Percentiles rank a stretch among this genome's conserved stretches.
These are phyloP conservation scores for Tanytarsus gracilentus DNA, from an alignment of 2,888 invertebrate genomes.

Conservation along the genomic window DNA sequence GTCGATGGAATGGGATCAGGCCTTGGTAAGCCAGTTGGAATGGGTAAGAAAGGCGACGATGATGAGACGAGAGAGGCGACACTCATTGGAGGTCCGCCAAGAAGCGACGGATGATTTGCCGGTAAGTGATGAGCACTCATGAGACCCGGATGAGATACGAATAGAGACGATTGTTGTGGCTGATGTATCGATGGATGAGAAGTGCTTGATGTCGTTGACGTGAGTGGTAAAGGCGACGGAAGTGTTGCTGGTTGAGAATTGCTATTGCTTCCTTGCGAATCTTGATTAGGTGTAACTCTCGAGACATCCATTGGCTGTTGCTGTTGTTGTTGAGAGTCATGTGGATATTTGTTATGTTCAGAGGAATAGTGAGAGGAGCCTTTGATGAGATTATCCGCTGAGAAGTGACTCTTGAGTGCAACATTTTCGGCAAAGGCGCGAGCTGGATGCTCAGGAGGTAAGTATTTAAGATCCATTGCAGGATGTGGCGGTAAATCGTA, in stretches of 20 bases:
- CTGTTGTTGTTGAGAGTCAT: conserved; percentile 36
- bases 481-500: conserved; percentile 37
- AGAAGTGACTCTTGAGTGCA: conserved; percentile 34
- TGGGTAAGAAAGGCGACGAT: conserved; percentile 30
- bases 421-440: conserved; percentile 10
- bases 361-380: conserved; percentile 37
- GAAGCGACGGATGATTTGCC: conserved; percentile 34
- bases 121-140: conserved; percentile 35
- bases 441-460: conserved; percentile 33
- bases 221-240: conserved; percentile 29
- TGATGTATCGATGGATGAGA: conserved; percentile 35
- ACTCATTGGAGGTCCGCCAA: not conserved
- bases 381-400: conserved; percentile 43
- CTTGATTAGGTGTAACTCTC: conserved; percentile 43
- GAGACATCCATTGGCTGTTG: conserved; percentile 33
- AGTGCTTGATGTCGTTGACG: conserved; percentile 33
- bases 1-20: conserved; percentile 38
- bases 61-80: conserved; percentile 27
- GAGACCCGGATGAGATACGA: conserved; percentile 40
- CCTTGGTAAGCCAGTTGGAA: conserved; percentile 37
- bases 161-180: conserved; percentile 5
- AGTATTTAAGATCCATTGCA: conserved; percentile 41
- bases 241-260: conserved; percentile 33
- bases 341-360: conserved; percentile 32
- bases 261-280: conserved; percentile 44